Evolutionary conservation across 1,140 invertebrate genomes (phyloP).

Genomic region (Drosophila parabipectinata): DNA sequence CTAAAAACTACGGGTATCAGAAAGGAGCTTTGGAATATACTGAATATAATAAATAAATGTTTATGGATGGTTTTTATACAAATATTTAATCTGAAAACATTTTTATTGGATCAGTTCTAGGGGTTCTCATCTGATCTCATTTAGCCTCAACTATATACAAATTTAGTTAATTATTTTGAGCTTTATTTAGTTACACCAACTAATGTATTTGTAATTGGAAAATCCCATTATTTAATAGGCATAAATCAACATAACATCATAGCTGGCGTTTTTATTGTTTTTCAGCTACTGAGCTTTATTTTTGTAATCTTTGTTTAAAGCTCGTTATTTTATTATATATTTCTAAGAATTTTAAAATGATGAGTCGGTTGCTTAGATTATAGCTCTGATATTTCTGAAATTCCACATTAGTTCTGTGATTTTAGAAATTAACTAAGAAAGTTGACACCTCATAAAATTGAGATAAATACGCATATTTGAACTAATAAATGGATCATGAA

Average conservation of each 20-base stretch:
- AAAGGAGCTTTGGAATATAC: constrained; percentile 8
- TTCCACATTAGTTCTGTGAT: not conserved
- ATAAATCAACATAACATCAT: not conserved
- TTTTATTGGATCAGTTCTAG: constrained; percentile 8
- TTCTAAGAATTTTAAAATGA: not conserved
- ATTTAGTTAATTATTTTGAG: too few species aligned
- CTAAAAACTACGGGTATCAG: constrained; percentile 7
- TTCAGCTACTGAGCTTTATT: not conserved
- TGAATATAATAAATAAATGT: constrained; percentile 16
- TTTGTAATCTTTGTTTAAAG: not conserved
- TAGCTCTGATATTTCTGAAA: too few species aligned
- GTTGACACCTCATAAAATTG: too few species aligned
- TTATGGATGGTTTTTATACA: not conserved
- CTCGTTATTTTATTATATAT: not conserved
- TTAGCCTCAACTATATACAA: too few species aligned
- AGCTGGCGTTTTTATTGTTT: not conserved
- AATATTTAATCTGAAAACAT: constrained; percentile 14
- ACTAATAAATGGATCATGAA: not conserved
- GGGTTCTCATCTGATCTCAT: too few species aligned
- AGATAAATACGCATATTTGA: not conserved
- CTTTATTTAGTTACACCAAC: too few species aligned
- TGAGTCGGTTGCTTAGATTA: too few species aligned
- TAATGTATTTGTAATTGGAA: not conserved
- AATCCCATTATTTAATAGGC: not conserved
- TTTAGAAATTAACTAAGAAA: not conserved